Conservation (phyloP, 1,140 invertebrate genomes). For the Trypoxylus dichotomus region DNA sequence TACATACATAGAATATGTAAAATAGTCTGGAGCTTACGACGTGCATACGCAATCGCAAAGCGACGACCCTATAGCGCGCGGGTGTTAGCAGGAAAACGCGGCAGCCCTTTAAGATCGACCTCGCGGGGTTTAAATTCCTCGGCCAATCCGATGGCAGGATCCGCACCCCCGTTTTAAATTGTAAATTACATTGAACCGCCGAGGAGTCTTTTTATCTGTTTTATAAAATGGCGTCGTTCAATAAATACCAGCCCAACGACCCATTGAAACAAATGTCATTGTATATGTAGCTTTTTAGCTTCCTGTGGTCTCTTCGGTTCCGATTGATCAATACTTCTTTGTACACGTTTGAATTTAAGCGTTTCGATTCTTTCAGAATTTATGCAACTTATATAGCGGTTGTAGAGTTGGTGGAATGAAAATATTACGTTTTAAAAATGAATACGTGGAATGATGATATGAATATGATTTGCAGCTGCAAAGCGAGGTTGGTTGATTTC, state of each 20-base stretch:
- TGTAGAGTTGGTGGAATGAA: no score
- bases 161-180: slow-evolving; percentile 47
- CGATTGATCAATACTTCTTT: no score
- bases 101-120: slow-evolving; percentile 26
- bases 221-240: slow-evolving; percentile 27
- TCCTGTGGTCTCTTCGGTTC: no score
- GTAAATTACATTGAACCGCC: slow-evolving; percentile 39
- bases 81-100: neutral
- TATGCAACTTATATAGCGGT: no score
- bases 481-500: no score
- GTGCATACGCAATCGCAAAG: slow-evolving; percentile 35
- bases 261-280: neutral
- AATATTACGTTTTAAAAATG: no score
- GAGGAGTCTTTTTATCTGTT: slow-evolving; percentile 24
- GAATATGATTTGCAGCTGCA: no score
- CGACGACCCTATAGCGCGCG: slow-evolving; percentile 22
- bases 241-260: neutral
- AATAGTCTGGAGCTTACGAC: slow-evolving; percentile 24
- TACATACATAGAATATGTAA: slow-evolving; percentile 36
- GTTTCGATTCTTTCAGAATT: no score
- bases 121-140: slow-evolving; percentile 42
- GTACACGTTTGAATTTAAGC: no score
- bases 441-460: no score
- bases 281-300: neutral
- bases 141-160: slow-evolving; percentile 38